phyloP scores from a whole-genome alignment of 2,888 invertebrate species.

The Sinohyriopsis cumingii region DNA sequence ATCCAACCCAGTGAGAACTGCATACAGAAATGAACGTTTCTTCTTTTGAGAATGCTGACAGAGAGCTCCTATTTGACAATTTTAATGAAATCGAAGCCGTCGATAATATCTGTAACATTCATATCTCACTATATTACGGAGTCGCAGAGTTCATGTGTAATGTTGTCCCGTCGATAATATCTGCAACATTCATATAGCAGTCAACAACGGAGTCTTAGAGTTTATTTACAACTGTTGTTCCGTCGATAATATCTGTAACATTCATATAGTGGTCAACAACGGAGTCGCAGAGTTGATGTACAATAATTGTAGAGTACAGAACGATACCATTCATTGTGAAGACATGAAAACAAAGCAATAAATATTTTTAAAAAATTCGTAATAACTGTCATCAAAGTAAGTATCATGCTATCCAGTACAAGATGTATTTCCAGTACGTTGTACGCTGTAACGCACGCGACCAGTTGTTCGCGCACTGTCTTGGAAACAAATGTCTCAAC shows the following conservation, averaged over 20 bases:
- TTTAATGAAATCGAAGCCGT: slow-evolving; percentile 34
- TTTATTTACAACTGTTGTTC: too few relatives aligned
- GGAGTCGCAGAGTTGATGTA: slow-evolving; percentile 28
- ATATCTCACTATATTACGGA: slow-evolving; percentile 17
- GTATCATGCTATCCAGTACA: slow-evolving; percentile 57
- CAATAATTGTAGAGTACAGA: slow-evolving; percentile 19
- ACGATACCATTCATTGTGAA: slow-evolving; percentile 11
- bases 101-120: slow-evolving; percentile 46
- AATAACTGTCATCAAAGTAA: slow-evolving; percentile 48
- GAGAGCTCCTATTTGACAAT: slow-evolving; percentile 48
- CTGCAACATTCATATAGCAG: slow-evolving; percentile 38
- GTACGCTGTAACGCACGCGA: slow-evolving; percentile 35
- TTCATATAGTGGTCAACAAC: slow-evolving; percentile 20
- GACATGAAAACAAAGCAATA: slow-evolving; percentile 35
- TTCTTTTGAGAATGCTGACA: slow-evolving; percentile 23
- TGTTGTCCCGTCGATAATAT: slow-evolving; percentile 41
- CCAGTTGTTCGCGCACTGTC: slow-evolving; percentile 4
- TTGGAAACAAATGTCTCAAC: not conserved
- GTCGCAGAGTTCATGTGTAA: too few relatives aligned
- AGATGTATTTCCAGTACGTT: slow-evolving; percentile 49
- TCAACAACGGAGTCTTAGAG: slow-evolving; percentile 1
- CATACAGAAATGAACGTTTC: slow-evolving; percentile 26
- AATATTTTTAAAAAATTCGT: slow-evolving; percentile 45
- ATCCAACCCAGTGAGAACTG: slow-evolving; percentile 50
- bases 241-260: too few relatives aligned